Conservation (phyloP, 2,113 vertebrate species). For the Erythrocercus mccallii region DNA sequence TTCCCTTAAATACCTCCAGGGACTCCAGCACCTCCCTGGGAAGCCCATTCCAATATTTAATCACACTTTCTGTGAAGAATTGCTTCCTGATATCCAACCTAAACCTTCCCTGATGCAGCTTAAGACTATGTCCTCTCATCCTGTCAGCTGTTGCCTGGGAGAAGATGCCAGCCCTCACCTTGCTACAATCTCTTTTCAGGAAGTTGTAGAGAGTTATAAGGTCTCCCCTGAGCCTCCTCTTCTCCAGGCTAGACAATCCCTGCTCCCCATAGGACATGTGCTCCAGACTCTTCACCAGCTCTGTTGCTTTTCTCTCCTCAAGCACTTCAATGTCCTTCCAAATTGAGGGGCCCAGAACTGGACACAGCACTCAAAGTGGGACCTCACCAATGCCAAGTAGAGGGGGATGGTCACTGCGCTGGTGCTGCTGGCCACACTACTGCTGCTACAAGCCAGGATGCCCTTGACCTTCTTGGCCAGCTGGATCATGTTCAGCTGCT, state of each 20-base stretch:
- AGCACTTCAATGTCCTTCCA: not conserved
- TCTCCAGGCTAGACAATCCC: not conserved
- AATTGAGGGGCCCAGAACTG: not conserved
- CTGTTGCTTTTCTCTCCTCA: not conserved
- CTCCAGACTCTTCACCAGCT: not conserved
- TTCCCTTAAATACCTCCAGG: not conserved
- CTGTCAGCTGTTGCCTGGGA: not conserved
- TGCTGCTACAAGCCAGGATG: not conserved
- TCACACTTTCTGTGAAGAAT: not conserved
- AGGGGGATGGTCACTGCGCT: fast-evolving
- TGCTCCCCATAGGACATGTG: not conserved
- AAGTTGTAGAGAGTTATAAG: not conserved
- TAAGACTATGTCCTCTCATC: not conserved
- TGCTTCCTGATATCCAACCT: not conserved
- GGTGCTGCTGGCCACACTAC: not conserved
- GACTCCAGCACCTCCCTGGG: not conserved
- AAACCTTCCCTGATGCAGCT: not conserved
- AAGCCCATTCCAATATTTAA: not conserved
- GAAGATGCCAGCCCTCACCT: not conserved
- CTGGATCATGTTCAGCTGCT: not conserved
- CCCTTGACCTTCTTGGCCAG: not conserved
- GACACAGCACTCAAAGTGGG: not conserved
- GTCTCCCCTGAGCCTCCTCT: not conserved
- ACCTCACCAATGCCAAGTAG: fast-evolving
- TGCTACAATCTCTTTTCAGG: not conserved